Evolutionary conservation across 92 coral and sea anemone species (phyloP).

Genomic region (Paragorgia papillata): DNA sequence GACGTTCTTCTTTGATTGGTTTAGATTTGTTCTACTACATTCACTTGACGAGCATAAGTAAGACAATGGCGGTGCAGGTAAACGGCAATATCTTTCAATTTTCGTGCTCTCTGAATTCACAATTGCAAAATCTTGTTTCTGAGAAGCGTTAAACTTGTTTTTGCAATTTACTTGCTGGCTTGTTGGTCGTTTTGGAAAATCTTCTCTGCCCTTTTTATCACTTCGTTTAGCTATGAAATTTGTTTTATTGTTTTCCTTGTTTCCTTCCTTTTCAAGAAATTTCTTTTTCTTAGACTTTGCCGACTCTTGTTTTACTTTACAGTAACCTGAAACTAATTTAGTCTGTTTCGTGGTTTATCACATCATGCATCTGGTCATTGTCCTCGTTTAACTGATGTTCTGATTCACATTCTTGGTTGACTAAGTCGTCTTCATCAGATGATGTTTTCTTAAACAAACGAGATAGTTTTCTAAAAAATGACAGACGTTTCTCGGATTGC

Average conservation of each 20-base stretch:
- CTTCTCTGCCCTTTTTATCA: neutral
- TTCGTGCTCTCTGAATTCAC: too few species aligned
- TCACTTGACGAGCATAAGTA: too few species aligned
- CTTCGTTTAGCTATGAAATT: neutral
- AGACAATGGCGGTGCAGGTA: too few species aligned
- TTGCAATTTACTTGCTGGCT: too few species aligned
- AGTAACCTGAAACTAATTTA: neutral
- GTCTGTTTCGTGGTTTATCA: neutral
- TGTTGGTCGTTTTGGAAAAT: too few species aligned
- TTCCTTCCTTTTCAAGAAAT: neutral
- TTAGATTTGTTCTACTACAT: too few species aligned
- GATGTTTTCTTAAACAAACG: slow-evolving; percentile 14
- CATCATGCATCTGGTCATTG: neutral
- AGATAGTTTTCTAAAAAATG: slow-evolving; percentile 22
- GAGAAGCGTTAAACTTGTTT: too few species aligned
- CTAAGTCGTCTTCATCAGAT: neutral
- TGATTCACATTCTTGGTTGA: neutral
- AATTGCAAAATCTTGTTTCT: too few species aligned
- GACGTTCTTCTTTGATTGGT: too few species aligned
- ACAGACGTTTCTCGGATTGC: slow-evolving; percentile 19
- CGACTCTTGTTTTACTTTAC: neutral
- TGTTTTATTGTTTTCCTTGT: neutral
- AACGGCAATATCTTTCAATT: too few species aligned
- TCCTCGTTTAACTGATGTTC: neutral
- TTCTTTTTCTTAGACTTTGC: neutral